Evolutionary conservation across 2,113 vertebrate genomes (phyloP), one percentile per base, ranked within the genome.

Genomic region (Thunnus thynnus): DNA sequence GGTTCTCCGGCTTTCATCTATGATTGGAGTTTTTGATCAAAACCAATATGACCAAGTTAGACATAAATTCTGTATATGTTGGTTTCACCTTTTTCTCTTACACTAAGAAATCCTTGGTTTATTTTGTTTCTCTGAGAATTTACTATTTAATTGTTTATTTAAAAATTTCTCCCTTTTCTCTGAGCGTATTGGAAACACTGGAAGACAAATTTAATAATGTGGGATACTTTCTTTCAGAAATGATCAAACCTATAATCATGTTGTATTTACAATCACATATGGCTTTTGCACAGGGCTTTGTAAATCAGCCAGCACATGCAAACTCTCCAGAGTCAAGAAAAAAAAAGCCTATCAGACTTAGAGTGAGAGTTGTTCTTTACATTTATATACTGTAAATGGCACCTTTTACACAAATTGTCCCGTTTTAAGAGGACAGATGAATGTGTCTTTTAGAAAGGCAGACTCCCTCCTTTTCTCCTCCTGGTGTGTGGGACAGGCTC

Each of bases 381-480:
- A 70, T 89, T 81, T 89, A 87, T 92, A 88, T 76, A 90, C 76
- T 83, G 73, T 83, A 86, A 88, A 89, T 79, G 77, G 72, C 81
- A 77, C 69, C 73, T 92, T 93, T 89, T 92, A 85, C 82, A 75
- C 73, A 88, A 88, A 90, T 85, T 93, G 91, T 93, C 85, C 91
- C 3, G 76, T 92, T 94, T 86, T 93, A 92, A 93, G 88, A 87
- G 89, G 92, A 92, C 93, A 91, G 90, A 91, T 91, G 81, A 93
- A 91, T 89, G 86, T 94, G 93, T 95, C 91, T 94, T 94, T 95
- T 93, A 92, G 88, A 94, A 95, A 95, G 90, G 91, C 93, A 92
- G 89, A 90, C 80, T 86, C 80, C 82, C 88, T 90, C 54, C 81
- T 88, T 91, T 90, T 91, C 86, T 78, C 87, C 84, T 82, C 63